Percentiles rank a stretch among this genome's conserved stretches.
These are phyloP conservation scores for Paralichthys olivaceus DNA, from an alignment of 2,113 vertebrate genomes.

Conservation along the genomic window DNA sequence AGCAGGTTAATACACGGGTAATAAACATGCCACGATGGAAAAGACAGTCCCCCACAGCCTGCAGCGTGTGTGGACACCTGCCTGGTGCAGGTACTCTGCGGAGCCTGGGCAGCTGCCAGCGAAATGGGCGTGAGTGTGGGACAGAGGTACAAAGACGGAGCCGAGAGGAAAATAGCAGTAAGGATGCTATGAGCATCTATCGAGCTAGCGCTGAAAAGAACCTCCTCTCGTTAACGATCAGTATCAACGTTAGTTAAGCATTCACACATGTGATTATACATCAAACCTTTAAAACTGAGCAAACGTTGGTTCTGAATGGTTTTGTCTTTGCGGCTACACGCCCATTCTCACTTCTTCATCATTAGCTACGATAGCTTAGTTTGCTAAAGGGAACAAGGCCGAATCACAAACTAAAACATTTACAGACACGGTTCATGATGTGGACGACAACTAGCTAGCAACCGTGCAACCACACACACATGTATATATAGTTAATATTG, in stretches of 20 bases:
- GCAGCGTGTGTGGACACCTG: conserved; percentile 42
- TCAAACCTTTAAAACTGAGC: background rate
- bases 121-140: conserved; percentile 49
- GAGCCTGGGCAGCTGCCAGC: conserved; percentile 49
- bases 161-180: background rate
- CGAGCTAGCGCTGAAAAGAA: background rate
- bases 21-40: background rate
- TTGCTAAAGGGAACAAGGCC: conserved; percentile 15
- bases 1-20: background rate
- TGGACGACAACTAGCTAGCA: background rate
- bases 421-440: background rate
- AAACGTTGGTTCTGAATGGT: background rate
- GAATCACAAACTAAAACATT: background rate
- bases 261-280: background rate
- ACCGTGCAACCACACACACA: background rate
- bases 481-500: too few relatives aligned
- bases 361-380: conserved; percentile 17
- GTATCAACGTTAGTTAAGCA: background rate
- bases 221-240: background rate
- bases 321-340: conserved; percentile 19
- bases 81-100: conserved; percentile 64
- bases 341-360: conserved; percentile 31
- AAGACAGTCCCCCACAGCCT: background rate
- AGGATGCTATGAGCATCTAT: background rate
- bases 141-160: conserved; percentile 16